Base-by-base conservation (phyloP, 2,888 invertebrate genomes). In the Euplagia quadripunctaria region DNA sequence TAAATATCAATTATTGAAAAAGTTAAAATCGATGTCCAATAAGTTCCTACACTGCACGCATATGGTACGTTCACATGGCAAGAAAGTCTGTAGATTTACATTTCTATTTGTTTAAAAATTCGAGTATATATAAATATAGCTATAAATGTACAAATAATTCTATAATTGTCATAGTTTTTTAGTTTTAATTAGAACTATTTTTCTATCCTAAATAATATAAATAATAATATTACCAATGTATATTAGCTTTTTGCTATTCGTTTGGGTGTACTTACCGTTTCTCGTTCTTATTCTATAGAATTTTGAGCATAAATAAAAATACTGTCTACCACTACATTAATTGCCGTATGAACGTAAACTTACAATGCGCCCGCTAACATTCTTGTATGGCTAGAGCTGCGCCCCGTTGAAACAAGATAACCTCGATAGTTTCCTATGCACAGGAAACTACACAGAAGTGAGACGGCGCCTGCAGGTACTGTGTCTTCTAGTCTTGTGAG, bases 401-500 rank as follows among this genome's bases (percentile, higher is more conserved):
- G 79, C 71, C 73, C 58, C 85, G 67, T 79, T 78, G 81, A 86
- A 91, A 86, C 94, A 90, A 81, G 94, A 94, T 95, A 90, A 96
- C 94, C 94, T 95, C 93, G 93, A 96, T 95, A 90, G 94, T 94
- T 95, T 96, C 94, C 94, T 93, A 83, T 87, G 80, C 87, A 78
- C 91, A 96, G 96, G 95, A 96, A 96, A 96, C 96, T 97, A 88
- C 97, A 97, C 88, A 97, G 97, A 68, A 97, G 97, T 79, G 97
- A 98, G 96, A 97, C 98, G 74, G 97, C 97, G 91, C 98, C 98
- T 4, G 97, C 97, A 4, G 96, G 97, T 16, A 97, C 97, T 65
- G 97, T 98, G 41, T 97, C 97, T 0, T 97, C 98, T 4, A 97
- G 98, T 85, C 96, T 98, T 80, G 98, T 98, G 74, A 98, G 97